These are phyloP conservation scores for Dendroctonus valens DNA, from an alignment of 1,140 invertebrate genomes.

Conservation along the genomic window DNA sequence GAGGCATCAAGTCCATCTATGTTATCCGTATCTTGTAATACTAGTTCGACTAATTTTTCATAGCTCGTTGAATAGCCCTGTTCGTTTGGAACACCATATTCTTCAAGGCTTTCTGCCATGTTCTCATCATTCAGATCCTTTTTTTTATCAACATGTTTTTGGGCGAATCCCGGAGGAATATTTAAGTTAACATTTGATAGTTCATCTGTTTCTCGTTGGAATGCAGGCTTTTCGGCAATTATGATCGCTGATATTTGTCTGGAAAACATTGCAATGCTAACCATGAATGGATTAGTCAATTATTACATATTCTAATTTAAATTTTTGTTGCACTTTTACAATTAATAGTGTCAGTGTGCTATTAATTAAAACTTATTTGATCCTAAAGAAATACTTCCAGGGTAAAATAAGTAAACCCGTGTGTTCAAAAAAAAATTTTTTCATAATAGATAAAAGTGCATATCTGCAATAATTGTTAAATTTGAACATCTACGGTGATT, in stretches of 20 bases:
- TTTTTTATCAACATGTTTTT: not conserved
- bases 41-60: slow-evolving; percentile 12
- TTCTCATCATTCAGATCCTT: not conserved
- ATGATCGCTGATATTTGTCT: slow-evolving; percentile 5
- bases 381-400: too few relatives aligned
- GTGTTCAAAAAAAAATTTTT: not conserved
- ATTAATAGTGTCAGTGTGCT: too few relatives aligned
- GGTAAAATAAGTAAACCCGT: not conserved
- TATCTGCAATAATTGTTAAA: too few relatives aligned
- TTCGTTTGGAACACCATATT: not conserved
- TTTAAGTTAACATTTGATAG: slow-evolving; percentile 1
- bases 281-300: too few relatives aligned
- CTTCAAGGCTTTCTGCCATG: not conserved
- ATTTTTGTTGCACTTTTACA: not conserved
- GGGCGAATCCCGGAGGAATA: slow-evolving; percentile 11
- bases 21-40: not conserved
- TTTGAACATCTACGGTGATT: too few relatives aligned
- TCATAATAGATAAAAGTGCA: not conserved
- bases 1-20: not conserved
- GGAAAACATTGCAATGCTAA: slow-evolving; percentile 11
- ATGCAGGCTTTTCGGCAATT: not conserved
- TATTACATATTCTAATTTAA: not conserved
- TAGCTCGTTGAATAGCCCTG: slow-evolving; percentile 3
- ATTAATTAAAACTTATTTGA: too few relatives aligned
- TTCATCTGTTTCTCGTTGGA: slow-evolving; percentile 2